Base-by-base conservation (phyloP, 1,140 invertebrate genomes). In the Acromyrmex charruanus region DNA sequence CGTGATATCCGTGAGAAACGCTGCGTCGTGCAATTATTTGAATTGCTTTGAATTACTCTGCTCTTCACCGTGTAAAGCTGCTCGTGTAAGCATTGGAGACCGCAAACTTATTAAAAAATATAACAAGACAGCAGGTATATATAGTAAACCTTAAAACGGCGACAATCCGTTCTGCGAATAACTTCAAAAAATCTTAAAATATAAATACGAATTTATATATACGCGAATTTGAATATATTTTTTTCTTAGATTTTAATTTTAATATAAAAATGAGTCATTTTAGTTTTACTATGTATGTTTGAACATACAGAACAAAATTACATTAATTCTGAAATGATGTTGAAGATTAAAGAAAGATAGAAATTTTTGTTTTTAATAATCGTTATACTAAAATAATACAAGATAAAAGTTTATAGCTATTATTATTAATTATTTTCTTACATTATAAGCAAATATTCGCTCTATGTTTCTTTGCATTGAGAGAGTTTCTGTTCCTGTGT, bases 11-110 rank as follows among this genome's bases (percentile, higher is more conserved):
- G 18, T 65, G 66, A 9, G 49, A 87, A 72, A 63, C 53, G 58
- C 65, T 51, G 68, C 74, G 59, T 68, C 63, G 16, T 53, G 58
- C 65, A 92, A 92, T 91, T 90, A 90, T 87, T 89, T 84, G n/a
- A 59, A 89, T 92, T 87, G 88, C 59, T 87, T 74, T 25, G 25
- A 82, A 18, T 66, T 81, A 55, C 12, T 35, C 28, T 16, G 21
- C 16, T 51, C 28, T 7, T 71, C 10, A 51, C 14, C 12, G 44
- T 61, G 80, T 21, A 59, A 49, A 63, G 44, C 12, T 12, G 31
- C 35, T 58, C 39, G n/a, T 16, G 10, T 2, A 44, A 68, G 0
- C 1, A 44, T 63, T 25, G 16, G 21, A 77, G 65, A 77, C 61
- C 39, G 16, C 16, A 28, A 65, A 44, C 12, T 66, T 59, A 18